Evolutionary conservation across 2,113 vertebrate species (phyloP).

Genomic region (Syngnathus floridae): DNA sequence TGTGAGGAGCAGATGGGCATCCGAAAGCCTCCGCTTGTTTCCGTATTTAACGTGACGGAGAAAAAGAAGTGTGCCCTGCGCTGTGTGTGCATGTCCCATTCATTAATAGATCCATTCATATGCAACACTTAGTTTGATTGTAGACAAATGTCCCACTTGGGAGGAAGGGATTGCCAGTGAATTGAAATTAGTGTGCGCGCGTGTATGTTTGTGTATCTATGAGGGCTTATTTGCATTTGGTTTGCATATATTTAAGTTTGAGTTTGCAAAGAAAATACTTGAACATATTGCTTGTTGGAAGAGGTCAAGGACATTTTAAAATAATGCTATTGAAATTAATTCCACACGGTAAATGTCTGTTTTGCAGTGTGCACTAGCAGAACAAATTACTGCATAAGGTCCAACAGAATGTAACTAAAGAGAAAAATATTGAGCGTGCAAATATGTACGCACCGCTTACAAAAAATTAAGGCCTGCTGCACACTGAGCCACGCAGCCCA

Average conservation of each 20-base stretch:
- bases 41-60: slow-evolving; percentile 45
- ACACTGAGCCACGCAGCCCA: no score
- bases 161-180: slow-evolving; percentile 33
- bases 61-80: slow-evolving; percentile 45
- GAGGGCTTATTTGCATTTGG: slow-evolving; percentile 36
- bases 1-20: slow-evolving; percentile 51
- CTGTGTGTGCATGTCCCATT: slow-evolving; percentile 46
- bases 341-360: background rate
- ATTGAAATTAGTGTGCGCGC: slow-evolving; percentile 13
- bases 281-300: slow-evolving; percentile 13
- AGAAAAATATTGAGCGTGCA: background rate
- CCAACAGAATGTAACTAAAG: background rate
- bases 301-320: slow-evolving; percentile 9
- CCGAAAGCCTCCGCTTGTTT: slow-evolving; percentile 52
- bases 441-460: background rate
- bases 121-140: slow-evolving; percentile 63
- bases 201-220: slow-evolving; percentile 2
- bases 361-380: background rate
- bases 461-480: background rate
- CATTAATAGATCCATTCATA: slow-evolving; percentile 67
- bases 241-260: slow-evolving; percentile 39
- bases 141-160: slow-evolving; percentile 60
- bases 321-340: background rate
- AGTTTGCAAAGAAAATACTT: slow-evolving; percentile 23
- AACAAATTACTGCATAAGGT: background rate